These are phyloP conservation scores for Tipula helvola DNA, from an alignment of 2,888 invertebrate species.

Conservation along the genomic window DNA sequence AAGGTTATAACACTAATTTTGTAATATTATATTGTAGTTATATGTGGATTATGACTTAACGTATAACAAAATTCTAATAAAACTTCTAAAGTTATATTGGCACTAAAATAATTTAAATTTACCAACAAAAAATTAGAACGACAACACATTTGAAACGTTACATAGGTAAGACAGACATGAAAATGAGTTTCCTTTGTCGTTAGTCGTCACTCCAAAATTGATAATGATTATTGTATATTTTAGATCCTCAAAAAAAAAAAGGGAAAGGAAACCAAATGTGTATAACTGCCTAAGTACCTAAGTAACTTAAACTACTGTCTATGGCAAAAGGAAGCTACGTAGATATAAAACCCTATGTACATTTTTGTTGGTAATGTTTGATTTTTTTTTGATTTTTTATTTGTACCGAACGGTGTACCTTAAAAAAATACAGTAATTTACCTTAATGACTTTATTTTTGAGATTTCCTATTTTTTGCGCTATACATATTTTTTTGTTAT, in stretches of 20 bases:
- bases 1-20: too few relatives aligned
- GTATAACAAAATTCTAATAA: too few relatives aligned
- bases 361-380: neutral
- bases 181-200: neutral
- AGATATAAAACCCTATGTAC: neutral
- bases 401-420: neutral
- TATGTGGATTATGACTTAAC: too few relatives aligned
- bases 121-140: neutral
- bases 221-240: neutral
- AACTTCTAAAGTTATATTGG: neutral
- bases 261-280: neutral
- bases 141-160: neutral
- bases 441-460: neutral
- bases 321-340: neutral
- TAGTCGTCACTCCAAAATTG: neutral
- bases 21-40: too few relatives aligned
- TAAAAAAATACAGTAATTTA: neutral
- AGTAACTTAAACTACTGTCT: neutral
- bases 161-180: too few relatives aligned
- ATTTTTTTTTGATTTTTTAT: neutral
- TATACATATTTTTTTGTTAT: neutral
- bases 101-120: neutral
- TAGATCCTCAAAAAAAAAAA: neutral
- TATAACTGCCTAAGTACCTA: neutral
- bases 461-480: neutral